These are phyloP conservation scores for Drosophila grimshawi DNA, from an alignment of 1,140 invertebrate genomes.

Conservation along the genomic window DNA sequence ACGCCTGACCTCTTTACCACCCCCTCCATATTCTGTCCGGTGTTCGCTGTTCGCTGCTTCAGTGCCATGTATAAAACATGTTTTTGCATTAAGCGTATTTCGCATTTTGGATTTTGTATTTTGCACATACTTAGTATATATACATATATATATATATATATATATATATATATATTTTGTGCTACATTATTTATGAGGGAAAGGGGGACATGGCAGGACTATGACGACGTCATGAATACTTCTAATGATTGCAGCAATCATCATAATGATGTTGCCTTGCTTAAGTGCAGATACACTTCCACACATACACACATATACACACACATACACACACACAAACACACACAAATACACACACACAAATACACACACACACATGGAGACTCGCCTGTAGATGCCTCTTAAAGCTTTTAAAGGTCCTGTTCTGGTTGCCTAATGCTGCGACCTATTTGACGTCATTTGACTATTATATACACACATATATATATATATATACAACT, in stretches of 20 bases:
- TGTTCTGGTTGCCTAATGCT: slow-evolving; percentile 23
- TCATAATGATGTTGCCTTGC: slow-evolving; percentile 23
- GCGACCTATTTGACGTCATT: slow-evolving; percentile 46
- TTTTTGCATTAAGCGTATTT: slow-evolving; percentile 50
- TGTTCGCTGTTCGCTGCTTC: neutral
- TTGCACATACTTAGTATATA: slow-evolving; percentile 9
- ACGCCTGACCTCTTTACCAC: slow-evolving; percentile 4
- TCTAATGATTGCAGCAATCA: slow-evolving; percentile 50
- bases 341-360: slow-evolving; percentile 24
- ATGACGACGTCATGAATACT: slow-evolving; percentile 45
- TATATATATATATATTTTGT: slow-evolving; percentile 23
- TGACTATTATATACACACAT: slow-evolving; percentile 7
- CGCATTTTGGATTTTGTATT: slow-evolving; percentile 50
- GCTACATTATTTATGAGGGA: slow-evolving; percentile 53
- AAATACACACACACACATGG: neutral
- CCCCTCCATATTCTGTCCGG: neutral
- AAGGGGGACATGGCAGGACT: slow-evolving; percentile 28
- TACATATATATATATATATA: neutral
- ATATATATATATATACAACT: neutral
- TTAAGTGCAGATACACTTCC: slow-evolving; percentile 17
- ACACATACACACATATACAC: too few relatives aligned
- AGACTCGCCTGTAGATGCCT: neutral
- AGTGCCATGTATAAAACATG: slow-evolving; percentile 47
- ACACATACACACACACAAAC: neutral
- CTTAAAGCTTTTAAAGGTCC: slow-evolving; percentile 39